phyloP scores from a whole-genome alignment of 2,113 vertebrate species.

The Ptyas mucosa region DNA sequence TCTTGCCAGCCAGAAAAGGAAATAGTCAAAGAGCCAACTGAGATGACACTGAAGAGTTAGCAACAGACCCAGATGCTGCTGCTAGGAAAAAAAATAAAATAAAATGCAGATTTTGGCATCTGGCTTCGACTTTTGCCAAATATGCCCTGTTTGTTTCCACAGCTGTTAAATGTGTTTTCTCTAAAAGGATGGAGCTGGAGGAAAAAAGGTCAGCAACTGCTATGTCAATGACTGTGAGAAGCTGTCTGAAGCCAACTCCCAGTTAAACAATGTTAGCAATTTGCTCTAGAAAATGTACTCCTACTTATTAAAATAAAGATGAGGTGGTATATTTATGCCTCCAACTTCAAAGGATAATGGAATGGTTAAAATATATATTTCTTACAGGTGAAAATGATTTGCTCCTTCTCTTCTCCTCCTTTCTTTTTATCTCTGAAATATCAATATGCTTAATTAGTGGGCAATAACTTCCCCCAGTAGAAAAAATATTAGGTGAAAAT shows the following conservation, averaged over 20 bases:
- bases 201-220: slow-evolving; percentile 43
- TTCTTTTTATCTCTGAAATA: not conserved
- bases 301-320: slow-evolving; percentile 52
- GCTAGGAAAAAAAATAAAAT: slow-evolving; percentile 55
- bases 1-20: slow-evolving; percentile 48
- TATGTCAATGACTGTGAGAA: slow-evolving; percentile 35
- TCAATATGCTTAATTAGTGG: slow-evolving; percentile 45
- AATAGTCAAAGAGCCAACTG: slow-evolving; percentile 50
- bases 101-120: slow-evolving; percentile 64
- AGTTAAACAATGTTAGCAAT: slow-evolving; percentile 58
- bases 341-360: slow-evolving; percentile 51
- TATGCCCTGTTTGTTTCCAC: slow-evolving; percentile 72
- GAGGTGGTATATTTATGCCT: slow-evolving; percentile 44
- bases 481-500: slow-evolving; percentile 42
- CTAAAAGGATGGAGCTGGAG: slow-evolving; percentile 51
- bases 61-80: slow-evolving; percentile 37
- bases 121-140: slow-evolving; percentile 71
- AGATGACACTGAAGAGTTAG: slow-evolving; percentile 65
- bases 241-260: slow-evolving; percentile 46
- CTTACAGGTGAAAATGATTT: slow-evolving; percentile 42
- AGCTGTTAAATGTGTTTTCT: slow-evolving; percentile 69
- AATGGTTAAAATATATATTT: slow-evolving; percentile 48
- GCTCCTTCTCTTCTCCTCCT: not conserved
- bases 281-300: slow-evolving; percentile 54
- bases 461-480: slow-evolving; percentile 39